These are phyloP conservation scores for Ictidomys tridecemlineatus DNA, from an alignment of 2,113 vertebrate species.

Conservation along the genomic window DNA sequence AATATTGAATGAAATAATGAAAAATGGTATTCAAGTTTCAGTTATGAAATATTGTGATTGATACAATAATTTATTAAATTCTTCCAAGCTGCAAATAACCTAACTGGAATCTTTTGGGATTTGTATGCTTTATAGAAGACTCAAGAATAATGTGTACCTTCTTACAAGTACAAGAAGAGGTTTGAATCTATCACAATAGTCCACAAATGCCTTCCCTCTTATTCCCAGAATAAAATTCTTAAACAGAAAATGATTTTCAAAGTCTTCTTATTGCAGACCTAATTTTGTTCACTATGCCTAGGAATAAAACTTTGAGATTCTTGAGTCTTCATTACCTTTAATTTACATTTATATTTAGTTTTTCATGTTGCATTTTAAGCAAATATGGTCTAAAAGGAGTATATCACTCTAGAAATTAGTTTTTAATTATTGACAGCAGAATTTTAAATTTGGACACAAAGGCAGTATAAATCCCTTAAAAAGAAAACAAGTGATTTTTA, in stretches of 20 bases:
- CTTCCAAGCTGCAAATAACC: slow-evolving; percentile 1
- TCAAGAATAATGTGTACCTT: slow-evolving; percentile 29
- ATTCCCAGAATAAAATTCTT: slow-evolving; percentile 13
- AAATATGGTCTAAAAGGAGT: slow-evolving; percentile 27
- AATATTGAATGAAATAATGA: slow-evolving; percentile 29
- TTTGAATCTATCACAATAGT: slow-evolving; percentile 47
- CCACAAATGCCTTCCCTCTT: slow-evolving; percentile 7
- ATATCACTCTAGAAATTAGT: slow-evolving; percentile 15
- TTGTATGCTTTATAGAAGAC: slow-evolving; percentile 54
- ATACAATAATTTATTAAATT: not conserved
- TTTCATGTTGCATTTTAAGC: slow-evolving; percentile 49
- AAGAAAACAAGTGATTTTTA: slow-evolving; percentile 43
- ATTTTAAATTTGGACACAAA: slow-evolving; percentile 53
- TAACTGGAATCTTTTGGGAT: not conserved
- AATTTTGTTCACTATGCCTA: slow-evolving; percentile 42
- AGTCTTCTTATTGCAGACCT: not conserved
- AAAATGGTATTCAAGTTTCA: not conserved
- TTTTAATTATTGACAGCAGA: slow-evolving; percentile 19
- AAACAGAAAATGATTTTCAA: slow-evolving; percentile 31
- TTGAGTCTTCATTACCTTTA: slow-evolving; percentile 15
- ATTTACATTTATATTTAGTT: slow-evolving; percentile 25
- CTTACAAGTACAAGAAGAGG: slow-evolving; percentile 8
- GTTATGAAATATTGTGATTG: not conserved
- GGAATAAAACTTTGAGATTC: not conserved
- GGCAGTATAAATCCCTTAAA: slow-evolving; percentile 34